These are phyloP conservation scores for Takifugu ocellatus DNA, from an alignment of 2,797 vertebrate genomes.

Conservation along the genomic window DNA sequence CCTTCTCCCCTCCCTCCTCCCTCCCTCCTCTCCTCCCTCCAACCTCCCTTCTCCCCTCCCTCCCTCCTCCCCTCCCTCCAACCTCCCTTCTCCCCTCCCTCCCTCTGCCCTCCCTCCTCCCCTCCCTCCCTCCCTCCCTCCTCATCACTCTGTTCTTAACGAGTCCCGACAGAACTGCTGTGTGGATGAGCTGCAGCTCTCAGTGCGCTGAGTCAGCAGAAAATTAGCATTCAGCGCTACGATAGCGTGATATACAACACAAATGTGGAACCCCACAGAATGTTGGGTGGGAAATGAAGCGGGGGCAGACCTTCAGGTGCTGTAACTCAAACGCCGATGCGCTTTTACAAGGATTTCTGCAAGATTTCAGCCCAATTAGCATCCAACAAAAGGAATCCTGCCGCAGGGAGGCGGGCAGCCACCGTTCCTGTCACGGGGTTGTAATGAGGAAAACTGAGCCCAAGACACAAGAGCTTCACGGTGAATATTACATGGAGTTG, in stretches of 20 bases:
- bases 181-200: slow-evolving; percentile 49
- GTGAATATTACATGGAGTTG: slow-evolving; percentile 1
- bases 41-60: too few species aligned
- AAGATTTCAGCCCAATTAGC: slow-evolving; percentile 19
- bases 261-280: slow-evolving; percentile 31
- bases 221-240: slow-evolving; percentile 62
- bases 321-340: slow-evolving; percentile 25
- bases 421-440: neutral
- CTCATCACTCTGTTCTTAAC: slow-evolving; percentile 48
- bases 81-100: too few species aligned
- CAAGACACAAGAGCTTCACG: neutral
- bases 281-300: neutral
- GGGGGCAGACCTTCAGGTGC: slow-evolving; percentile 3
- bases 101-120: too few species aligned
- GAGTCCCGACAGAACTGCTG: slow-evolving; percentile 55
- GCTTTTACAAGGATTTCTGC: neutral
- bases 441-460: slow-evolving; percentile 20
- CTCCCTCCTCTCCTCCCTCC: too few species aligned
- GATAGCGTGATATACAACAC: slow-evolving; percentile 48
- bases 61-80: too few species aligned
- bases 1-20: too few species aligned
- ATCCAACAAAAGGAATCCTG: neutral
- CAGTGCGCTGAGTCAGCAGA: slow-evolving; percentile 50
- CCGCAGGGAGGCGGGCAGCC: neutral
- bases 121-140: neutral